Conservation (phyloP, 2,797 vertebrate genomes). For the Loris lydekkerianus region DNA sequence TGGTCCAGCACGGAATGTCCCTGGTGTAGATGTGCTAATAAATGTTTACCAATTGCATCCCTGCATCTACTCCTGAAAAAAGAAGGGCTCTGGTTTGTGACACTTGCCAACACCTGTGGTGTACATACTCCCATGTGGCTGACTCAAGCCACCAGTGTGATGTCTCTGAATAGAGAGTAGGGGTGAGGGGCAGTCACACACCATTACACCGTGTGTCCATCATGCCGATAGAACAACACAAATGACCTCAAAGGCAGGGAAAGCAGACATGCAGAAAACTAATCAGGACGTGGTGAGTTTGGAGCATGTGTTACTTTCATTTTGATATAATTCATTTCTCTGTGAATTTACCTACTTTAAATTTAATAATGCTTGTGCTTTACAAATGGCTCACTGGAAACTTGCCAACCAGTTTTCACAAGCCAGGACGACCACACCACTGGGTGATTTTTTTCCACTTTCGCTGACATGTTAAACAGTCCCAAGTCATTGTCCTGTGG, state of each 20-base stretch:
- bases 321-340: not conserved
- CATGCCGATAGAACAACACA: not conserved
- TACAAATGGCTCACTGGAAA: not conserved
- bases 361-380: not conserved
- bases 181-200: not conserved
- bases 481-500: not conserved
- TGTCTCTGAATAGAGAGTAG: not conserved
- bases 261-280: not conserved
- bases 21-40: not conserved
- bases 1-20: not conserved
- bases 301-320: not conserved
- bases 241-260: not conserved
- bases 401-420: not conserved
- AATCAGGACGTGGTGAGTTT: not conserved
- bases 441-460: not conserved
- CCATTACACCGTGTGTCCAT: no score
- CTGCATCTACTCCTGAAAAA: not conserved
- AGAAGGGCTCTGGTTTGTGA: not conserved
- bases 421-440: no score
- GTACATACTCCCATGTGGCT: not conserved
- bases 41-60: not conserved
- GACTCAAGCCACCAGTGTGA: not conserved
- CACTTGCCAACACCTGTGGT: not conserved
- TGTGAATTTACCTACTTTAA: not conserved
- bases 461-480: not conserved